These are phyloP conservation scores for Carcinoscorpius rotundicauda DNA, from an alignment of 1,140 invertebrate species.

Conservation along the genomic window DNA sequence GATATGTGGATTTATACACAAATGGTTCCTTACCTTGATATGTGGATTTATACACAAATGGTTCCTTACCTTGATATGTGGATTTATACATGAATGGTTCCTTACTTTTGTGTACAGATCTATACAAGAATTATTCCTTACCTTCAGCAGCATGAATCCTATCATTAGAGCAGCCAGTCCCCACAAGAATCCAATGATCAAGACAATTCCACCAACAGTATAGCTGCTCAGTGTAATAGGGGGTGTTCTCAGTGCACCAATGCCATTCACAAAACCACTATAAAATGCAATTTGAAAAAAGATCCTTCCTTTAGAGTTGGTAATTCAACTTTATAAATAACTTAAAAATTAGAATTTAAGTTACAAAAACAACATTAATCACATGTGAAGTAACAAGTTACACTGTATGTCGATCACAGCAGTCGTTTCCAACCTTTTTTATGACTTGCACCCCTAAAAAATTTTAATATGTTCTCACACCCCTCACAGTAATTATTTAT, in stretches of 20 bases:
- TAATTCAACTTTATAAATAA: conserved; percentile 4
- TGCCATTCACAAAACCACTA: conserved; percentile 7
- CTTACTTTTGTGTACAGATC: background rate
- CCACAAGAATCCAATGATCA: conserved; percentile 8
- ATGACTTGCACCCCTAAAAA: too few species aligned
- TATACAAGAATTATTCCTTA: conserved; percentile 14
- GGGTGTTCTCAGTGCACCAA: conserved; percentile 1
- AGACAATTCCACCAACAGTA: background rate
- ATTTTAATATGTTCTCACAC: too few species aligned
- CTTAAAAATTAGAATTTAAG: conserved; percentile 10
- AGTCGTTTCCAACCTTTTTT: too few species aligned
- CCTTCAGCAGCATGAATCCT: background rate
- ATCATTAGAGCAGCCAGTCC: background rate
- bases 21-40: too few species aligned
- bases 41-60: background rate
- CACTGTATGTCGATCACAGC: conserved; percentile 2
- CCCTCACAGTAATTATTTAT: too few species aligned
- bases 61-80: background rate
- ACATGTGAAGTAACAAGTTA: conserved; percentile 7
- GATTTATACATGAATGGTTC: conserved; percentile 13
- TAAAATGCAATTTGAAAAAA: conserved; percentile 5
- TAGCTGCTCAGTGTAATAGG: background rate
- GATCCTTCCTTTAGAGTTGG: background rate
- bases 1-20: too few species aligned
- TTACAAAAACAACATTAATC: conserved; percentile 20